A percentile compares a stretch with the other conserved stretches of the same genome.
Conservation (phyloP, 2,113 vertebrate genomes). For the Ovis canadensis region DNA sequence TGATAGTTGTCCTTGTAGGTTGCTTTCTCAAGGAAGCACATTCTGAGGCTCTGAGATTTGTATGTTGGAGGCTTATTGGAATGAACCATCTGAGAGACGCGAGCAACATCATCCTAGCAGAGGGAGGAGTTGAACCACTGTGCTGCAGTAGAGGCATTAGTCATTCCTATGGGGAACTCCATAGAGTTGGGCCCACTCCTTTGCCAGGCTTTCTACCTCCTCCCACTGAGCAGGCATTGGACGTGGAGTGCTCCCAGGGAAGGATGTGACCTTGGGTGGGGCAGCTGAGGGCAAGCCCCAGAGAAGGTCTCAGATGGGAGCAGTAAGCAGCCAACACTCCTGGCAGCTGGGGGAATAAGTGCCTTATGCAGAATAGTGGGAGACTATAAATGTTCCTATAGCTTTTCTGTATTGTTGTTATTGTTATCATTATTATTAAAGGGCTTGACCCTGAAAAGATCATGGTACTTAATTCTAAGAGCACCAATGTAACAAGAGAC, state of each 20-base stretch:
- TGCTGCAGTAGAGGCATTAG: neutral
- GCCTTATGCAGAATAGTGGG: neutral
- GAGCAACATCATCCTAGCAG: neutral
- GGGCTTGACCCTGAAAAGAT: neutral
- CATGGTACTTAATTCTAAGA: conserved; percentile 25
- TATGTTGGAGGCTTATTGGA: neutral
- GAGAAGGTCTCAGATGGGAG: neutral
- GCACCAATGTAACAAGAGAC: neutral
- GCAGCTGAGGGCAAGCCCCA: neutral
- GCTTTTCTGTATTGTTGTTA: neutral
- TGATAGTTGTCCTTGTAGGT: neutral
- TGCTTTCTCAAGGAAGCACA: neutral
- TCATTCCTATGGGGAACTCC: neutral
- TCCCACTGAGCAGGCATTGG: neutral
- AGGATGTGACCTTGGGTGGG: neutral
- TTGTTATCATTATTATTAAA: neutral
- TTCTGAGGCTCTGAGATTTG: neutral
- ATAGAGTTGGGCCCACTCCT: neutral
- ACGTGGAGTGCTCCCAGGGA: neutral
- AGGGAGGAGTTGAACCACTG: neutral
- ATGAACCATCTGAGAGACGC: neutral
- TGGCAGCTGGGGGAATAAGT: neutral
- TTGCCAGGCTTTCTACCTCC: neutral
- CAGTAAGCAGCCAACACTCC: neutral
- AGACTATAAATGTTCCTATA: neutral